Conservation (phyloP, 35 echinoderm and acorn worm species). For the Lytechinus variegatus region DNA sequence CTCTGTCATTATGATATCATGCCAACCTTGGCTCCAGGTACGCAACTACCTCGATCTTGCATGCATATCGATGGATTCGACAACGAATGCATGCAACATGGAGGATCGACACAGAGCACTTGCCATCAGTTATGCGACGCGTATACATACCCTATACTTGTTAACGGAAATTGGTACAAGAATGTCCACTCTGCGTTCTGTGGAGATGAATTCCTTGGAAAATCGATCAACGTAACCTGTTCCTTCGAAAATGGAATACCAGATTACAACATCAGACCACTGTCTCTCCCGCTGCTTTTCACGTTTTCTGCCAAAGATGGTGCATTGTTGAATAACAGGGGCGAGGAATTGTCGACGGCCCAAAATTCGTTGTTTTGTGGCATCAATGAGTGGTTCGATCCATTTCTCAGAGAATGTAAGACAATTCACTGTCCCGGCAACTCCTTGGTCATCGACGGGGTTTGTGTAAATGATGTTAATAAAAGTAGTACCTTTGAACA, state of each 20-base stretch:
- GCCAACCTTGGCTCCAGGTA: too few species aligned
- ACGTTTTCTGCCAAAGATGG: not conserved
- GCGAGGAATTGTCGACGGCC: not conserved
- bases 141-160: not conserved
- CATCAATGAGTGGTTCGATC: slow-evolving; percentile 1
- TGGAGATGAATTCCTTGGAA: not conserved
- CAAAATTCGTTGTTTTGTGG: too few species aligned
- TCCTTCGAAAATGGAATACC: not conserved
- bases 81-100: not conserved
- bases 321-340: not conserved
- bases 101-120: not conserved
- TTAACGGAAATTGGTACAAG: slow-evolving; percentile 27
- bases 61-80: too few species aligned
- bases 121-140: not conserved
- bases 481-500: too few species aligned
- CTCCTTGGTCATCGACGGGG: not conserved
- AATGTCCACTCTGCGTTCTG: slow-evolving; percentile 29
- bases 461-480: not conserved
- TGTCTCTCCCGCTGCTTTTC: not conserved
- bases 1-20: too few species aligned
- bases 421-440: not conserved
- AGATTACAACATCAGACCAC: not conserved
- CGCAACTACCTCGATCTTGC: too few species aligned
- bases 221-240: not conserved
- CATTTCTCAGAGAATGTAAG: not conserved